Percentiles rank a stretch among this genome's conserved stretches.
These are phyloP conservation scores for Strigamia maritima DNA, from an alignment of 2,888 invertebrate genomes.

Conservation along the genomic window DNA sequence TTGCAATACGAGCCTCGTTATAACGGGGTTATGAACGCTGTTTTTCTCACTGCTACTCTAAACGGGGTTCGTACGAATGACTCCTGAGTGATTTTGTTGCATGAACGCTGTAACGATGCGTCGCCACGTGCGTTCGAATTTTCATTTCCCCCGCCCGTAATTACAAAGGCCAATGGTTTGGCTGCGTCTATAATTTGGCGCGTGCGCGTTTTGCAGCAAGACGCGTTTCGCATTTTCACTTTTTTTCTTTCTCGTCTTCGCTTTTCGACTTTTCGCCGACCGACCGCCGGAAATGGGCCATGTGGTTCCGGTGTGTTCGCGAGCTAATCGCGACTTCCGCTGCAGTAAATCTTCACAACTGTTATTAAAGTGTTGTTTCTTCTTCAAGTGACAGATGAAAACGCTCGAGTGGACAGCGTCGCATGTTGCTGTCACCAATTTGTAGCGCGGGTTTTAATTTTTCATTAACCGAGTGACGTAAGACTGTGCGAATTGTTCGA, in stretches of 20 bases:
- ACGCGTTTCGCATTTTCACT: neutral
- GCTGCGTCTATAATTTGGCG: neutral
- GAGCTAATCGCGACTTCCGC: neutral
- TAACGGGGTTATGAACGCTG: neutral
- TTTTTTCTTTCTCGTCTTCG: neutral
- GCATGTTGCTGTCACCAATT: neutral
- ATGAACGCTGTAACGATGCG: neutral
- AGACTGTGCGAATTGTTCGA: neutral
- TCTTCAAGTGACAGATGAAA: neutral
- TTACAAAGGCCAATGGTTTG: slow-evolving; percentile 4
- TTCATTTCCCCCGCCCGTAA: slow-evolving; percentile 4
- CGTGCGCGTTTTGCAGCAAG: neutral
- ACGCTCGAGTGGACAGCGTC: neutral
- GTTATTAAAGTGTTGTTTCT: neutral
- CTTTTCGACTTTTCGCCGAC: neutral
- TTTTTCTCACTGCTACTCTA: neutral
- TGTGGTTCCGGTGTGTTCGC: neutral
- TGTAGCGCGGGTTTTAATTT: neutral
- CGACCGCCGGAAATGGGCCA: neutral
- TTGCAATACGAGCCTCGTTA: neutral
- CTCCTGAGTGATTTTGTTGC: slow-evolving; percentile 4
- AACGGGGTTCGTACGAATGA: neutral
- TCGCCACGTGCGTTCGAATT: slow-evolving; percentile 4
- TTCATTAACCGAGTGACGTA: neutral
- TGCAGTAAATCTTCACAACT: neutral